Conservation (phyloP, 2,888 invertebrate species). For the Sarcophaga rosellei region DNA sequence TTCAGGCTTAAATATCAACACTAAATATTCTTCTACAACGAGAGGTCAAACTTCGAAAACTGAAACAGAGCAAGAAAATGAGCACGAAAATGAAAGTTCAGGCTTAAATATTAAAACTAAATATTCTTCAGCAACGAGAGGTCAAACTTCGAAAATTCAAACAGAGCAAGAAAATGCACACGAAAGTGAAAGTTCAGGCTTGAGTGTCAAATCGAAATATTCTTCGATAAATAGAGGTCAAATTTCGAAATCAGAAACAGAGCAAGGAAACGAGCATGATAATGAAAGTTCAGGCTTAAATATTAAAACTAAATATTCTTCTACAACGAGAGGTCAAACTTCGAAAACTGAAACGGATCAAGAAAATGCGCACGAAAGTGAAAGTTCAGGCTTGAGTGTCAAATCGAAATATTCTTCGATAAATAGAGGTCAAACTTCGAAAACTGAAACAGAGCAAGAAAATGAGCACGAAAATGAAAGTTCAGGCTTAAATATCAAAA, state of each 20-base stretch:
- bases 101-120: too few relatives aligned
- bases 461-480: not conserved
- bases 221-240: slow-evolving; percentile 4
- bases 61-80: too few relatives aligned
- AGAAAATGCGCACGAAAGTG: not conserved
- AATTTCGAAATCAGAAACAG: not conserved
- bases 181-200: not conserved
- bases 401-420: not conserved
- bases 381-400: not conserved
- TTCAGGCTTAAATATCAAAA: too few relatives aligned
- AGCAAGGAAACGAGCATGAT: not conserved
- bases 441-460: not conserved
- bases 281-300: not conserved
- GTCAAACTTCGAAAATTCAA: not conserved
- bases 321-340: not conserved
- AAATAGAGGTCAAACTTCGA: not conserved
- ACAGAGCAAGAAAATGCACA: not conserved
- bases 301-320: not conserved
- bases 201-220: not conserved
- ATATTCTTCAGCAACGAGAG: not conserved
- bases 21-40: not conserved
- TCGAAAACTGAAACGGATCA: too few relatives aligned
- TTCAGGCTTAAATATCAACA: too few relatives aligned
- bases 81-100: not conserved
- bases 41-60: not conserved